These are phyloP conservation scores for Chrysocyon brachyurus DNA, from an alignment of 2,797 vertebrate species.

Conservation along the genomic window DNA sequence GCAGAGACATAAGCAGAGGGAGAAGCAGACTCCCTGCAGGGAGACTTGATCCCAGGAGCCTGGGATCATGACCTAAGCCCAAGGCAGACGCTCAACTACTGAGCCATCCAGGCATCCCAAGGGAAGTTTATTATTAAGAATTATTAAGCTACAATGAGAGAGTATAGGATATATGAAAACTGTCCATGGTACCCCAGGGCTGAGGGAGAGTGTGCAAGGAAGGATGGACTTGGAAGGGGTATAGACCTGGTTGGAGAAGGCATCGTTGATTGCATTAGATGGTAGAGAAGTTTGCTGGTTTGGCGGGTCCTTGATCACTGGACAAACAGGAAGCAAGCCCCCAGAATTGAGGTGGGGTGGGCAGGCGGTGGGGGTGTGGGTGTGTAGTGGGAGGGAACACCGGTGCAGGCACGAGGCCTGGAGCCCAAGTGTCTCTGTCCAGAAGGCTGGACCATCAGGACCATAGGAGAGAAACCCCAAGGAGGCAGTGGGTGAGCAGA, in stretches of 20 bases:
- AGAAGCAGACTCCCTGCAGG: no score
- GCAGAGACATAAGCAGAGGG: no score
- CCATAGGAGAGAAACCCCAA: background rate
- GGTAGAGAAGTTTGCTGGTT: background rate
- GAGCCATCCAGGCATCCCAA: background rate
- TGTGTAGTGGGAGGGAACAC: background rate
- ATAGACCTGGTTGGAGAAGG: background rate
- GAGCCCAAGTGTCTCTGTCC: background rate
- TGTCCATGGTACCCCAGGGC: background rate
- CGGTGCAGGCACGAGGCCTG: background rate
- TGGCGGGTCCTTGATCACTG: background rate
- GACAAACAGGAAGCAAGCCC: background rate
- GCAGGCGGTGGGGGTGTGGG: fast-evolving
- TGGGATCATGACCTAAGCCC: no score
- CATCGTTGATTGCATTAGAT: background rate
- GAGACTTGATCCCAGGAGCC: no score
- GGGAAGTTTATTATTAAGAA: background rate
- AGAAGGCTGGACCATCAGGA: background rate
- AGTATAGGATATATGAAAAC: background rate
- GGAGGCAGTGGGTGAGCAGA: background rate
- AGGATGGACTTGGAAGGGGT: background rate
- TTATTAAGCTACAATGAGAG: background rate
- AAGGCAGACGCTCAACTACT: no score
- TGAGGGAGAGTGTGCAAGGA: background rate
- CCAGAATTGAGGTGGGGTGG: background rate